These are phyloP conservation scores for Synanthedon myopaeformis DNA, from an alignment of 2,888 invertebrate species.

Conservation along the genomic window DNA sequence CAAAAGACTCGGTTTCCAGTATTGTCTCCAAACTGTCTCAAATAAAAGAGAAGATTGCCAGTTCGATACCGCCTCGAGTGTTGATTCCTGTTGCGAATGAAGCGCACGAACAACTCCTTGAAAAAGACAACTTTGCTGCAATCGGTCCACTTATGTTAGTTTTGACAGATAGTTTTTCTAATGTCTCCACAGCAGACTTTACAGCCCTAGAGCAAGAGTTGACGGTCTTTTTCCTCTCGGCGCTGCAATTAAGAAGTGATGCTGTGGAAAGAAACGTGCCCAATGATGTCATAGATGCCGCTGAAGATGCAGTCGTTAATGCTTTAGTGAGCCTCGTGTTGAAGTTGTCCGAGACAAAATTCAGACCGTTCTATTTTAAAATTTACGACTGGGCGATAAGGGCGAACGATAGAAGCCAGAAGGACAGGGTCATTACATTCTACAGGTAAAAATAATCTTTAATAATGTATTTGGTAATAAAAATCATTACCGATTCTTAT, in stretches of 20 bases:
- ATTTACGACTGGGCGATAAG: conserved; percentile 89
- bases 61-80: conserved; percentile 77
- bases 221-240: conserved; percentile 79
- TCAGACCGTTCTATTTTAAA: conserved; percentile 88
- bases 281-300: conserved; percentile 53
- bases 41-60: conserved; percentile 77
- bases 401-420: conserved; percentile 66
- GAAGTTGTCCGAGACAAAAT: conserved; percentile 89
- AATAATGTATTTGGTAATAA: too few relatives aligned
- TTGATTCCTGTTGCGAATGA: conserved; percentile 80
- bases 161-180: conserved; percentile 77
- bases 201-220: conserved; percentile 75
- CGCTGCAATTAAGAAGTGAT: conserved; percentile 76
- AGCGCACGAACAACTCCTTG: conserved; percentile 72
- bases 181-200: conserved; percentile 74
- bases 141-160: conserved; percentile 81
- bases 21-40: conserved; percentile 70
- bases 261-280: conserved; percentile 40
- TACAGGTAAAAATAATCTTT: conserved; percentile 67
- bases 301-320: conserved; percentile 82
- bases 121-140: conserved; percentile 70
- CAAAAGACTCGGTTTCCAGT: conserved; percentile 48
- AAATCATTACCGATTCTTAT: too few relatives aligned
- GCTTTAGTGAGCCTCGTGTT: conserved; percentile 84
- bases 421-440: conserved; percentile 82